A percentile compares a stretch with the other conserved stretches of the same genome.
phyloP scores from a whole-genome alignment of 1,140 invertebrate species.

The Lethrus apterus region DNA sequence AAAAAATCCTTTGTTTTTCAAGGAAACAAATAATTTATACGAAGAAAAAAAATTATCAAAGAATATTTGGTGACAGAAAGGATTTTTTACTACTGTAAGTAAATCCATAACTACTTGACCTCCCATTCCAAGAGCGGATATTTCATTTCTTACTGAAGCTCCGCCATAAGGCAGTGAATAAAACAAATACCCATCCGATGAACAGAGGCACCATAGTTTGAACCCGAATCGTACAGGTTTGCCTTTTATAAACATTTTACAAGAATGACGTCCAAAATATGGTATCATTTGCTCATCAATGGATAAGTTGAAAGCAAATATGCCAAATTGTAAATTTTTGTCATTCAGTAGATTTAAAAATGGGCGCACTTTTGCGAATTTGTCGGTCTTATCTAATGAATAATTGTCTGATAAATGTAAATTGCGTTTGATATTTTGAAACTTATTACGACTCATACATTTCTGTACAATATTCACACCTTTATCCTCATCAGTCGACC shows the following conservation, averaged over 20 bases:
- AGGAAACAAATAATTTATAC: slow-evolving; percentile 16
- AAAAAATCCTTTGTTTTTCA: slow-evolving; percentile 16
- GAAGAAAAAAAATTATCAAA: slow-evolving; percentile 22
- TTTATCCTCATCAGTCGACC: slow-evolving; percentile 13
- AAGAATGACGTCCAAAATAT: slow-evolving; percentile 44
- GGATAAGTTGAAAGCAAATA: slow-evolving; percentile 38
- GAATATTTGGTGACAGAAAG: no score
- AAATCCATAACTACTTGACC: not conserved
- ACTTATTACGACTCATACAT: slow-evolving; percentile 7
- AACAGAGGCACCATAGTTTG: slow-evolving; percentile 37
- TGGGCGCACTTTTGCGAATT: slow-evolving; percentile 32
- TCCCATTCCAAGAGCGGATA: not conserved
- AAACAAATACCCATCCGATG: slow-evolving; percentile 16
- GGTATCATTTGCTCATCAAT: slow-evolving; percentile 46
- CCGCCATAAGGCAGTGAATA: slow-evolving; percentile 13
- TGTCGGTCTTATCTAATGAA: slow-evolving; percentile 30
- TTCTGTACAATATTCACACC: slow-evolving; percentile 1
- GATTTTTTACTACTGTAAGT: slow-evolving; percentile 2
- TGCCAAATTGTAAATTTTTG: slow-evolving; percentile 38
- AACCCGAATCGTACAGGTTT: slow-evolving; percentile 45
- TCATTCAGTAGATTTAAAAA: slow-evolving; percentile 31
- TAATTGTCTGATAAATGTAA: slow-evolving; percentile 33
- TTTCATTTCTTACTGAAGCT: no score
- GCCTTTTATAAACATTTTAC: slow-evolving; percentile 43
- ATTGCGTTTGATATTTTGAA: slow-evolving; percentile 12